phyloP scores from a whole-genome alignment of 2,797 vertebrate species.

The Gallirallus australis region DNA sequence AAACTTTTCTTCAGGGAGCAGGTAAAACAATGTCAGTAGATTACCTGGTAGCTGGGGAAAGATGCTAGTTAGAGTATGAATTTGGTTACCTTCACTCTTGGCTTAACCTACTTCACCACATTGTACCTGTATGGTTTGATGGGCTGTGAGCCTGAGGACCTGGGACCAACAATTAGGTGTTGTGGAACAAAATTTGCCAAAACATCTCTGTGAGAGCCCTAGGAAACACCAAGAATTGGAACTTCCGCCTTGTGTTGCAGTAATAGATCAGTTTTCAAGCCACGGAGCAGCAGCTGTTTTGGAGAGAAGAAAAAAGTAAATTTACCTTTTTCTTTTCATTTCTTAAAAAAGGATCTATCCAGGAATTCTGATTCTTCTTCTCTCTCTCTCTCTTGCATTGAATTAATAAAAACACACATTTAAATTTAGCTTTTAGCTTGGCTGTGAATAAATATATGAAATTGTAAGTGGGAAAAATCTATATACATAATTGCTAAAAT shows the following conservation, averaged over 20 bases:
- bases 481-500: neutral
- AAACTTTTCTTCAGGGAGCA: neutral
- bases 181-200: neutral
- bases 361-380: neutral
- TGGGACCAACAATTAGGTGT: neutral
- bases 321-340: neutral
- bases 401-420: neutral
- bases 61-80: conserved; percentile 8
- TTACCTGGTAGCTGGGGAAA: neutral
- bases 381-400: neutral
- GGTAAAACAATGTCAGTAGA: neutral
- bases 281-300: neutral
- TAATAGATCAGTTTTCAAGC: neutral
- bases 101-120: neutral
- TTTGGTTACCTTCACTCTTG: neutral
- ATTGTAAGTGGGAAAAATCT: neutral
- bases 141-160: neutral
- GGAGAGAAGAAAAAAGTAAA: neutral
- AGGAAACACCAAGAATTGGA: neutral
- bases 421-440: neutral
- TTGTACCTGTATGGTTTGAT: neutral
- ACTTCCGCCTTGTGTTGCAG: neutral
- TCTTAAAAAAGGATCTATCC: neutral
- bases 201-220: neutral
- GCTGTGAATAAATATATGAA: neutral